A percentile compares a stretch with the other conserved stretches of the same genome.
Evolutionary conservation across 2,113 vertebrate species (phyloP).

Genomic region (Chaetodon trifascialis): DNA sequence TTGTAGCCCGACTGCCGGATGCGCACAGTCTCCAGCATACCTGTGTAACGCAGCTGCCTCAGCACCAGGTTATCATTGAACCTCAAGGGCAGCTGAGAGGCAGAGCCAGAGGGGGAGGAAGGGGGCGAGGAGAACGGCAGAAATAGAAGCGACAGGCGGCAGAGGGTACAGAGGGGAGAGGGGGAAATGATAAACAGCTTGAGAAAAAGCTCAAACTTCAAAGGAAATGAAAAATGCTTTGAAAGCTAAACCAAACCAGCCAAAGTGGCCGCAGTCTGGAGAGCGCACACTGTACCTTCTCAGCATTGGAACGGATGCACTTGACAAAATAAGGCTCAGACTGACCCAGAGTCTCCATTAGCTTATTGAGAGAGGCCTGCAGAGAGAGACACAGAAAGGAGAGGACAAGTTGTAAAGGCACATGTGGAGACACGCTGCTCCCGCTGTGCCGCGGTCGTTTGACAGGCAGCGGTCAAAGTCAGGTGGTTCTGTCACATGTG

Average conservation of each 20-base stretch:
- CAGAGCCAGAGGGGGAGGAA: neutral
- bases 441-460: neutral
- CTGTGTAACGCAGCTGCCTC: conserved; percentile 96
- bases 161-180: conserved; percentile 29
- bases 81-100: conserved; percentile 90
- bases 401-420: neutral
- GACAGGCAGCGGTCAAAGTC: conserved; percentile 1
- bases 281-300: conserved; percentile 88
- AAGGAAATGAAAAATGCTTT: conserved; percentile 56
- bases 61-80: conserved; percentile 94
- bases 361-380: conserved; percentile 95
- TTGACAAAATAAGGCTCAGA: conserved; percentile 99
- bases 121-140: conserved; percentile 43
- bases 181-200: conserved; percentile 53
- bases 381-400: conserved; percentile 36
- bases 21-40: conserved; percentile 97
- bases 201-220: conserved; percentile 44
- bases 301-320: conserved; percentile 97
- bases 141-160: conserved; percentile 20
- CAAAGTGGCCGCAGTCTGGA: conserved; percentile 2
- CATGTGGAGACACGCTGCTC: neutral
- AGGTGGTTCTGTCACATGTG: neutral
- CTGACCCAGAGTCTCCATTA: conserved; percentile 98
- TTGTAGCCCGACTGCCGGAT: conserved; percentile 98
- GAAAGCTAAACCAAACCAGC: conserved; percentile 47